Base-by-base conservation (phyloP, 2,888 invertebrate species). In the Oscheius onirici region DNA sequence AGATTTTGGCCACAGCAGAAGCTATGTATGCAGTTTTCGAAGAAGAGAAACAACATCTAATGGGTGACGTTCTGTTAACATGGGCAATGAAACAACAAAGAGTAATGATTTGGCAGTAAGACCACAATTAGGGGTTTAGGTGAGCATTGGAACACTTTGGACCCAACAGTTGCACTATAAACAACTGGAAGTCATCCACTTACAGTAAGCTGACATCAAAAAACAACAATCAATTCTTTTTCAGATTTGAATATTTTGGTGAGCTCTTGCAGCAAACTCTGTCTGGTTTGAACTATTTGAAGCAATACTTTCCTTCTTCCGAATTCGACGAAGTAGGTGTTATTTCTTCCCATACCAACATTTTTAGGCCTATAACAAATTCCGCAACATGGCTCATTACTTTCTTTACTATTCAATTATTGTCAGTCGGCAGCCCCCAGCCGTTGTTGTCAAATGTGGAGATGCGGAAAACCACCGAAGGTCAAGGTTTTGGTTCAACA, bases 71-170 rank as follows among this genome's bases (percentile, higher is more conserved):
- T 10, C 78, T 86, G 1, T 76, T 87, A 58, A 74, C 71, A 2
- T 86, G 86, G 86, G 86, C 86, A 0, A 82, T 86, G 51, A 80
- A 80, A 52, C 86, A 86, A 68, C 86, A 86, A 63, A 86, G 84
- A 49, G 75, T 77, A 2, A 40, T n/a, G 46, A 20, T 8, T 41
- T 43, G 26, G 11, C 15, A n/a, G 17, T 8, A 28, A 3, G 15
- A 26, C 57, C 57, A 28, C 17, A 20, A 34, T 34, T 3, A 34
- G 34, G 8, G 34, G 8, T 73, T 58, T 46, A 79, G 74, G 61
- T 83, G 40, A 83, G 83, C 46, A 83, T 86, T 57, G 85, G 82
- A 13, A 83, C 83, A 1, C 67, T 86, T 15, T 84, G 85, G 83
- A 86, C 86, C 1, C 86, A 86, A 67, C 82, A 84, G 57, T 70